Conservation (phyloP, 2,888 invertebrate genomes). For the Cryptus viduatorius region DNA sequence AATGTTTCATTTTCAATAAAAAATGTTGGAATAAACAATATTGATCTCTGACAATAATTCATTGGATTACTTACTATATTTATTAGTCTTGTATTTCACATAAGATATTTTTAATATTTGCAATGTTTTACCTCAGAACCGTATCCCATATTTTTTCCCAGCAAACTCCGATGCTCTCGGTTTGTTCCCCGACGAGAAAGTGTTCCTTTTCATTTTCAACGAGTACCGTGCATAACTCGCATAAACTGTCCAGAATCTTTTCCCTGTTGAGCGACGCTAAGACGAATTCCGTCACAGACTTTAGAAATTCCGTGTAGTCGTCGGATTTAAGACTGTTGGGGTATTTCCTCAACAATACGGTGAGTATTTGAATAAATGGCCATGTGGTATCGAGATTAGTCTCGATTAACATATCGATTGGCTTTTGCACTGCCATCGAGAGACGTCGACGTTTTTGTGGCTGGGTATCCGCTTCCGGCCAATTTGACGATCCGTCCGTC, state of each 20-base stretch:
- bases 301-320: slow-evolving; percentile 83
- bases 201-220: slow-evolving; percentile 77
- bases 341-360: slow-evolving; percentile 82
- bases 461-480: slow-evolving; percentile 61
- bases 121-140: slow-evolving; percentile 81
- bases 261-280: slow-evolving; percentile 78
- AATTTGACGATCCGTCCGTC: slow-evolving; percentile 39
- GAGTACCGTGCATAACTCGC: slow-evolving; percentile 80
- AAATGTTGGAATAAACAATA: too few species aligned
- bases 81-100: too few species aligned
- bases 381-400: slow-evolving; percentile 82
- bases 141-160: slow-evolving; percentile 84
- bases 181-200: slow-evolving; percentile 62
- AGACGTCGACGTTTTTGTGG: slow-evolving; percentile 79
- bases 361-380: slow-evolving; percentile 84
- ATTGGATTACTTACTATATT: too few species aligned
- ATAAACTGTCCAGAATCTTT: slow-evolving; percentile 81
- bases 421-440: slow-evolving; percentile 72
- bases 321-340: slow-evolving; percentile 82
- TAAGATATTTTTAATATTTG: not conserved
- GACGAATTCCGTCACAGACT: slow-evolving; percentile 81
- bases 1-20: too few species aligned
- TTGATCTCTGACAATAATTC: too few species aligned
- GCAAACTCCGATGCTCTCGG: slow-evolving; percentile 73
- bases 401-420: slow-evolving; percentile 77